A percentile compares a stretch with the other conserved stretches of the same genome.
Evolutionary conservation across 2,888 invertebrate species (phyloP).

Genomic region (Tenthredo distinguenda): DNA sequence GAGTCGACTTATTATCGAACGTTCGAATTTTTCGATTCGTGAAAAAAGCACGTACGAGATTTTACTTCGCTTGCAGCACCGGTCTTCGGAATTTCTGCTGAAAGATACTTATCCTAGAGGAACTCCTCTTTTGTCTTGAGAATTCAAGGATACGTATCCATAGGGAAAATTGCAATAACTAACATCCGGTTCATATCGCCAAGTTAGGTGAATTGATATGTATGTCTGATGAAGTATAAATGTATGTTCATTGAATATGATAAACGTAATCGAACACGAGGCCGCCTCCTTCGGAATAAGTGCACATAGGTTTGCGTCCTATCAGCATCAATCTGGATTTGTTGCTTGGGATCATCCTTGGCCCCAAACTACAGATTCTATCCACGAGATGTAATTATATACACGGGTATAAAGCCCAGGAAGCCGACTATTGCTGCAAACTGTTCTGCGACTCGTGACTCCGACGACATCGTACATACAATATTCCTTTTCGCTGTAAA

Average conservation of each 20-base stretch:
- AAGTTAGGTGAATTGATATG: not conserved
- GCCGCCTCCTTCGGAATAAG: not conserved
- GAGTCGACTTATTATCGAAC: no score
- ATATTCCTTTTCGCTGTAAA: conserved; percentile 70
- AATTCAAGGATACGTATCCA: no score
- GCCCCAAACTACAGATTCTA: conserved; percentile 82
- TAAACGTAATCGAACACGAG: not conserved
- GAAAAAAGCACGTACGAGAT: no score
- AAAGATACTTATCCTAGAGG: no score
- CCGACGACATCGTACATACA: conserved; percentile 81
- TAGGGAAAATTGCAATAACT: not conserved
- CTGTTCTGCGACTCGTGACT: conserved; percentile 78
- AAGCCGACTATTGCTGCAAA: conserved; percentile 75
- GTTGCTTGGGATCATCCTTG: not conserved
- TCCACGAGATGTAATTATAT: conserved; percentile 81
- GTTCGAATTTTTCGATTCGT: no score
- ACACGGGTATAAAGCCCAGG: conserved; percentile 83
- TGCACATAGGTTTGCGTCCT: not conserved
- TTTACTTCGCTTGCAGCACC: no score
- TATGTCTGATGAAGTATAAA: not conserved
- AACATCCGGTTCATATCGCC: not conserved
- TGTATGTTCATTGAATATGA: not conserved
- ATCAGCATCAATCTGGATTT: not conserved
- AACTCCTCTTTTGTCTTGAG: no score
- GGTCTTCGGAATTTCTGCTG: no score